A percentile compares a stretch with the other conserved stretches of the same genome.
Evolutionary conservation across 1,140 invertebrate species (phyloP).

Genomic region (Heliconius himera): DNA sequence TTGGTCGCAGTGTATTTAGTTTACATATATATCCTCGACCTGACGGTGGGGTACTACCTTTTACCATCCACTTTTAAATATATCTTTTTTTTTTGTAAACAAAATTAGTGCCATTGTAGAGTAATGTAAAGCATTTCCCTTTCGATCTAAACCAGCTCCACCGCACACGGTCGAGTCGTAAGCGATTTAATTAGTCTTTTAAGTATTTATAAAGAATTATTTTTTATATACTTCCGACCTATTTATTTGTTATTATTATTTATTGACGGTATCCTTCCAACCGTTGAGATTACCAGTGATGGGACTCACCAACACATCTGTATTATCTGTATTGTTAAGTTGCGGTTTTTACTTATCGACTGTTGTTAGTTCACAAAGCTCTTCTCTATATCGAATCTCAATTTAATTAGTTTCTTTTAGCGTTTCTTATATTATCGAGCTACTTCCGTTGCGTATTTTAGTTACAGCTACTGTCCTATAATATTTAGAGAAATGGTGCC

Average conservation of each 20-base stretch:
- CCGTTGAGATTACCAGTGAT: conserved; percentile 58
- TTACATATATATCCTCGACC: conserved; percentile 42
- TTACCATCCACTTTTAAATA: neutral
- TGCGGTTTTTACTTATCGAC: conserved; percentile 76
- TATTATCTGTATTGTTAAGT: conserved; percentile 59
- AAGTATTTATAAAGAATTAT: conserved; percentile 79
- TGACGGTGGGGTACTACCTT: conserved; percentile 23
- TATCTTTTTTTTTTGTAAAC: conserved; percentile 31
- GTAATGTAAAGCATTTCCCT: neutral
- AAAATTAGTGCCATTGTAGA: conserved; percentile 27
- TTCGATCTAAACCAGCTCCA: conserved; percentile 19
- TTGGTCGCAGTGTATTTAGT: conserved; percentile 54
- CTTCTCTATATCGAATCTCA: conserved; percentile 75
- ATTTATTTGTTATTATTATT: conserved; percentile 79
- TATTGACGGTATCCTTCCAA: conserved; percentile 58
- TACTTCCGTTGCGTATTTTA: neutral
- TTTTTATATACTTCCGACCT: conserved; percentile 76
- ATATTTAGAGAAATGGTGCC: conserved; percentile 72
- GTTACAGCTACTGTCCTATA: conserved; percentile 38
- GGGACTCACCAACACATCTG: conserved; percentile 49
- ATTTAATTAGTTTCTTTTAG: conserved; percentile 61
- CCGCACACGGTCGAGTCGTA: conserved; percentile 36
- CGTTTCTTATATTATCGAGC: conserved; percentile 61
- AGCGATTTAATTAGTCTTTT: conserved; percentile 65
- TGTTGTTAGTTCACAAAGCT: conserved; percentile 53